Percentiles rank a stretch among this genome's conserved stretches.
Evolutionary conservation across 2,113 vertebrate species (phyloP).

Genomic region (rabbit (Oryctolagus cuniculus)): DNA sequence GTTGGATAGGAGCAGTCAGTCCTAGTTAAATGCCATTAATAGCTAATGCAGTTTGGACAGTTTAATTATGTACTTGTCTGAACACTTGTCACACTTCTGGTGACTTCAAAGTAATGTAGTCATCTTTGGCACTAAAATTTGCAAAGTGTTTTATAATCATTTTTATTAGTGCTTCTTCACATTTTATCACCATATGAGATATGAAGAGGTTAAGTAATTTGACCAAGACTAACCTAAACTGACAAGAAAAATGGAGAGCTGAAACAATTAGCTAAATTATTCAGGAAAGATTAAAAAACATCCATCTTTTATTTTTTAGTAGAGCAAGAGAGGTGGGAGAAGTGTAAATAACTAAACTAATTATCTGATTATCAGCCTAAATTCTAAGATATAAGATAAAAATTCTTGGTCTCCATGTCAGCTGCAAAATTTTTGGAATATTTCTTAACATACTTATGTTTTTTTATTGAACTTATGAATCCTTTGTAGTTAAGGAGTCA

Average conservation of each 20-base stretch:
- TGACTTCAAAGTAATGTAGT: slow-evolving; percentile 76
- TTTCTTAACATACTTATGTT: neutral
- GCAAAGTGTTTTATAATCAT: slow-evolving; percentile 81
- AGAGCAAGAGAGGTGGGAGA: neutral
- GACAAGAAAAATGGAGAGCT: slow-evolving; percentile 61
- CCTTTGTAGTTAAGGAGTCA: neutral
- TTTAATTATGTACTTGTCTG: slow-evolving; percentile 85
- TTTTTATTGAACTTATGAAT: slow-evolving; percentile 40
- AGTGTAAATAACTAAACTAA: slow-evolving; percentile 62
- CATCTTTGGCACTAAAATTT: slow-evolving; percentile 79
- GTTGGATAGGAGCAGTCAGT: slow-evolving; percentile 71
- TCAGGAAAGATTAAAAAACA: slow-evolving; percentile 64
- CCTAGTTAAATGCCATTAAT: slow-evolving; percentile 75
- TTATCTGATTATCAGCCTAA: slow-evolving; percentile 59
- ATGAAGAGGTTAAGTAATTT: slow-evolving; percentile 81
- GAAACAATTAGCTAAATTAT: slow-evolving; percentile 71
- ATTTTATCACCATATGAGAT: slow-evolving; percentile 64
- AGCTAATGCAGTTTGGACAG: slow-evolving; percentile 83
- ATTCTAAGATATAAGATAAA: slow-evolving; percentile 28
- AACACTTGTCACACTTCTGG: slow-evolving; percentile 77
- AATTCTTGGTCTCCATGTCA: slow-evolving; percentile 24
- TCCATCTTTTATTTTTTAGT: neutral
- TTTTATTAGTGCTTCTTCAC: slow-evolving; percentile 76
- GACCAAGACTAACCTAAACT: slow-evolving; percentile 69
- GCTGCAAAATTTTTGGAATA: slow-evolving; percentile 22